phyloP scores from a whole-genome alignment of 2,888 invertebrate genomes.

The Asteroscopus sphinx region DNA sequence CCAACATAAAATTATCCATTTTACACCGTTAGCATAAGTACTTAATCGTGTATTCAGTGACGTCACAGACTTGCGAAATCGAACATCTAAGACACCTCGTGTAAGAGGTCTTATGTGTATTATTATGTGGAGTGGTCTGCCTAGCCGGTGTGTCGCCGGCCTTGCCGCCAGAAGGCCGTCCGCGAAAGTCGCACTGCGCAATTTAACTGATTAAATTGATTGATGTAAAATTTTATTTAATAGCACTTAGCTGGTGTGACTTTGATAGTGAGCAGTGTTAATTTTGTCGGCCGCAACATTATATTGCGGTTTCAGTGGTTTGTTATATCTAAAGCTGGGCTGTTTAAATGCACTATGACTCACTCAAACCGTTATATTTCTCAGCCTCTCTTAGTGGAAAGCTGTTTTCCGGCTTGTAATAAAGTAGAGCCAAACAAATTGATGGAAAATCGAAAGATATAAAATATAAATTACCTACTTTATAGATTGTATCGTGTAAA shows the following conservation, averaged over 20 bases:
- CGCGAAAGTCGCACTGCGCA: constrained; percentile 70
- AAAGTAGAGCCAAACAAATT: constrained; percentile 25
- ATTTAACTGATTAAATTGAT: constrained; percentile 69
- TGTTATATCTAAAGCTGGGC: background rate
- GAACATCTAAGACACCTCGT: constrained; percentile 38
- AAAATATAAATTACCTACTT: constrained; percentile 16
- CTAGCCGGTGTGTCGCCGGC: constrained; percentile 82
- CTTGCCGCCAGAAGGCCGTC: constrained; percentile 79
- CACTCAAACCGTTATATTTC: constrained; percentile 16
- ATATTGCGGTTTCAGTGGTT: constrained; percentile 21
- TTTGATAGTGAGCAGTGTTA: constrained; percentile 38
- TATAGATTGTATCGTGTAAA: constrained; percentile 36
- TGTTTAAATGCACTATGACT: constrained; percentile 28
- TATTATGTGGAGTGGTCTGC: constrained; percentile 58
- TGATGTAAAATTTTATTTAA: constrained; percentile 68
- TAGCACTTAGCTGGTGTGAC: constrained; percentile 58
- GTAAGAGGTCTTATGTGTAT: constrained; percentile 38
- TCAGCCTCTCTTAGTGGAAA: constrained; percentile 31
- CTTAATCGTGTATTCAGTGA: constrained; percentile 37
- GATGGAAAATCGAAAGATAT: constrained; percentile 38
- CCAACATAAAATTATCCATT: constrained; percentile 33
- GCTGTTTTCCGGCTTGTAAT: constrained; percentile 33
- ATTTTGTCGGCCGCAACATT: constrained; percentile 33
- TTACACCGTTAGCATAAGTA: constrained; percentile 37
- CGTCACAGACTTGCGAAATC: constrained; percentile 48